Percentiles rank a stretch among this genome's conserved stretches.
These are phyloP conservation scores for Sporophila hypoxantha DNA, from an alignment of 2,113 vertebrate species.

Conservation along the genomic window DNA sequence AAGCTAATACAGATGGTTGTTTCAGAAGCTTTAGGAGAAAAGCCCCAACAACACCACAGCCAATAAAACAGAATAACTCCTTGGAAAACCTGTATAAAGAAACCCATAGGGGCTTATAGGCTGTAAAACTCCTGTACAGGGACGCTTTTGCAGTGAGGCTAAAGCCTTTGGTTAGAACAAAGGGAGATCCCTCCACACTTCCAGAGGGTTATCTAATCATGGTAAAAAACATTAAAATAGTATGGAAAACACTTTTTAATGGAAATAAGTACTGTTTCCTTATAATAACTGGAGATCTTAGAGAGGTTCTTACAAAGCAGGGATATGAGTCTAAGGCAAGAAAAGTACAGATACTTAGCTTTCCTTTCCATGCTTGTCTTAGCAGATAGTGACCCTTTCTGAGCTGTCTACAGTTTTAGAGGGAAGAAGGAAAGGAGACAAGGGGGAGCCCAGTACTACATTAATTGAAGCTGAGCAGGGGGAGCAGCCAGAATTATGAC, in stretches of 20 bases:
- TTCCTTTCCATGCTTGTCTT: background rate
- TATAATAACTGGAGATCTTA: background rate
- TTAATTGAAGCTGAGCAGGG: background rate
- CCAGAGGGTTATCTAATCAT: background rate
- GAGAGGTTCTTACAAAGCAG: background rate
- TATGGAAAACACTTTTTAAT: background rate
- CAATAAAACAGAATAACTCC: background rate
- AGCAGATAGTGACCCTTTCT: background rate
- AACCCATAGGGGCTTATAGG: background rate
- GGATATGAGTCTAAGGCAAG: background rate
- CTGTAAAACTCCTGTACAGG: background rate
- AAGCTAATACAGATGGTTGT: background rate
- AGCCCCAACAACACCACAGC: background rate
- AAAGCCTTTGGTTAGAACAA: background rate
- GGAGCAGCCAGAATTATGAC: background rate
- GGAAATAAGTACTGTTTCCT: background rate
- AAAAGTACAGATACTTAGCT: background rate
- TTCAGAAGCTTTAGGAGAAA: background rate
- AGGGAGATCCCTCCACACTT: background rate
- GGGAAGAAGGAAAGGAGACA: background rate
- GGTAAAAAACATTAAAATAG: background rate
- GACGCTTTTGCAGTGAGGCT: background rate
- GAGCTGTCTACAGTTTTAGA: background rate
- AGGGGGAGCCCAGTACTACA: background rate
- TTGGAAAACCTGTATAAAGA: background rate